Base-by-base conservation (phyloP, 2,888 invertebrate genomes). In the Volucella inflata region DNA sequence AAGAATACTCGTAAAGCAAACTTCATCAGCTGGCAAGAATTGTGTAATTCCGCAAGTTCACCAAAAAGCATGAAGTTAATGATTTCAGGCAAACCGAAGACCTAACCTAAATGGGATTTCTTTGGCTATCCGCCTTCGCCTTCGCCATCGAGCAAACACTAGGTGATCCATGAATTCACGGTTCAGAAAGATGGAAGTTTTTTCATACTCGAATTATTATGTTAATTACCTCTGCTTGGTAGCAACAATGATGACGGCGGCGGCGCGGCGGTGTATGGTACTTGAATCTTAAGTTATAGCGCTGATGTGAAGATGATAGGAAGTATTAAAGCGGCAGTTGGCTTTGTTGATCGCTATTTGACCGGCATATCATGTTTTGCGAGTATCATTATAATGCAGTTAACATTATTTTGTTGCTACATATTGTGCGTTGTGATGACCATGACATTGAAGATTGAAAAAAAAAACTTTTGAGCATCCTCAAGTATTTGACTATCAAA, bases 171-270 rank as follows among this genome's bases (percentile, higher is more conserved):
- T 71, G 84, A 75, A 75, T 71, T 80, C 75, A 80, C 57, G 79
- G 79, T 71, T 79, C 62, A 57, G 55, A 75, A 75, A 30, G 68
- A 75, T 81, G 74, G 60, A 81, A 48, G 65, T 67, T 42, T 50
- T 59, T 78, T 85, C 81, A 77, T 87, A 82, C 82, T 87, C 82
- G 87, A 87, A 87, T 87, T 87, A 82, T 82, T 85, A 85, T 82
- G 87, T 74, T 87, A 87, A 87, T 87, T 87, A 78, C 82, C 74
- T 85, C 68, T 42, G 65, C 40, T 68, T 64, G 48, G 48, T 59
- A 65, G 65, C 68, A 48, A 40, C 62, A 64, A 65, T 71, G 64
- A 57, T 0, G 21, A 21, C 3, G 21, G 21, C 21, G 2, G 21
- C 21, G 21, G 21, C 21, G 21, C 21, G 21, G 21, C 21, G 21